A percentile compares a stretch with the other conserved stretches of the same genome.
Conservation (phyloP, 2,888 invertebrate genomes). For the Scaptomyza reducta region DNA sequence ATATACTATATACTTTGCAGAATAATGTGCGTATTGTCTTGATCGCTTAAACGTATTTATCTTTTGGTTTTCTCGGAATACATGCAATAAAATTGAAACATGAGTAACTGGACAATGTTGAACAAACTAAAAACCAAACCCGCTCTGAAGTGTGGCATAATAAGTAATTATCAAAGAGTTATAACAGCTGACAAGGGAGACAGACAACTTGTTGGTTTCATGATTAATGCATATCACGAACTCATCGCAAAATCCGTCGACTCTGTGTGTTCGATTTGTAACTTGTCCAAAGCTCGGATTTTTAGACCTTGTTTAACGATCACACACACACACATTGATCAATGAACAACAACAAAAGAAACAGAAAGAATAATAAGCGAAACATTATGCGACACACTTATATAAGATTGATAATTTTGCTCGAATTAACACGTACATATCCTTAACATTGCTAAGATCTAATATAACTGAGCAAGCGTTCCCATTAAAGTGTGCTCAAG, state of each 20-base stretch:
- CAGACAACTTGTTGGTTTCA: neutral
- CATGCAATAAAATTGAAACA: neutral
- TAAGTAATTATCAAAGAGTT: neutral
- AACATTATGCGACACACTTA: constrained; percentile 1
- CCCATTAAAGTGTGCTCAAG: no score
- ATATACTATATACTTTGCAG: neutral
- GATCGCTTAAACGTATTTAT: neutral
- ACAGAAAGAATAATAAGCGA: neutral
- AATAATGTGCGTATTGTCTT: neutral
- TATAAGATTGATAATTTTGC: neutral
- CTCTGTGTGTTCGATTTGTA: constrained; percentile 2
- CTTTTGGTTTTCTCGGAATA: neutral
- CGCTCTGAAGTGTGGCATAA: neutral
- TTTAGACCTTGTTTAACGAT: constrained; percentile 17
- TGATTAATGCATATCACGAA: constrained; percentile 30
- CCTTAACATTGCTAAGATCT: neutral
- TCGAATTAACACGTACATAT: neutral
- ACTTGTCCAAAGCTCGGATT: neutral
- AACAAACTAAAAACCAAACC: neutral
- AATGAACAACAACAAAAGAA: neutral
- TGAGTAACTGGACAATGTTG: neutral
- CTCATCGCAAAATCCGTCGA: neutral
- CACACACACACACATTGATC: neutral
- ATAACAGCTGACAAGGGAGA: neutral
- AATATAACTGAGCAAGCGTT: no score